Evolutionary conservation across 1,140 invertebrate species (phyloP), one percentile per base, ranked within the genome.

Genomic region (Eriosoma lanigerum): DNA sequence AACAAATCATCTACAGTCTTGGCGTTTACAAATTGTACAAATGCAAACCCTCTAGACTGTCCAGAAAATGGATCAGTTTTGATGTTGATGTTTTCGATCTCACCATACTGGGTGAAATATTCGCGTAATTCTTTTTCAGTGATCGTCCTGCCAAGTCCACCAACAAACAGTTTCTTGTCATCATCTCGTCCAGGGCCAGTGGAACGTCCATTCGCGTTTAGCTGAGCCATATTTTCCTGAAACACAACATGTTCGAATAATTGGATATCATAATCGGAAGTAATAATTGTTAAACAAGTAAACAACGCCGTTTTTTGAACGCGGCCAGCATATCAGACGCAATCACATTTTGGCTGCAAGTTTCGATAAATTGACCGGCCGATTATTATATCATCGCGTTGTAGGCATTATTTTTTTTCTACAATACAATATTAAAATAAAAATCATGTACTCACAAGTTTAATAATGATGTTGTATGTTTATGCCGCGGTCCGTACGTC

Each of bases 21-120:
- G 24, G 89, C 86, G 82, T 87, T 87, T 66, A 89, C 87, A 84
- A 92, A 92, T 54, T 91, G 89, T 82, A 92, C 89, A 84, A 93
- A 93, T 26, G 90, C 91, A 85, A 92, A 92, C 13, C 91, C 91
- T 84, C 91, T 85, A 5, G 89, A 89, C 80, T 89, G 84, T 48
- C 90, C 89, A 81, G 90, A 91, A 73, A 88, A 88, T 0, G 89
- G 88, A 83, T 91, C 90, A 81, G 89, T 89, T 84, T 91, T 91
- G n/a, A 91, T 88, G 76, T 88, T 88, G 58, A 90, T 87, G 83
- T 89, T 89, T 82, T 90, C 89, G 64, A 91, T 89, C 66, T 90
- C 89, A 29, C 90, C 90, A 82, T 88, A 91, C 82, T 89, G 89
- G 38, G 86, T 85, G 83, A 91, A 91, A 84, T 91, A 88, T 72